Evolutionary conservation across 2,797 vertebrate species (phyloP).

Genomic region (Lithobates pipiens): DNA sequence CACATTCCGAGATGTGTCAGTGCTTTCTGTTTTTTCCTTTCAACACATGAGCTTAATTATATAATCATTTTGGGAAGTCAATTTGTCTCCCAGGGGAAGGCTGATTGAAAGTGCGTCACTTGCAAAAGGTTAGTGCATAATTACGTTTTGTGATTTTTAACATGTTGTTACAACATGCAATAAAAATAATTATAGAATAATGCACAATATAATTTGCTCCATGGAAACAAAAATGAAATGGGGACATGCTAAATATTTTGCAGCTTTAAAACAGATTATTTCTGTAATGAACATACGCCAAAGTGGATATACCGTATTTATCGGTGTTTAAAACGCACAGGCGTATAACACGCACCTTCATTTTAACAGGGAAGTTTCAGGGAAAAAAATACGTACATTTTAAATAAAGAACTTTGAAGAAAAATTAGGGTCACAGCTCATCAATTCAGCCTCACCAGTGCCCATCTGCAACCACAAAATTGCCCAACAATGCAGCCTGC

Average conservation of each 20-base stretch:
- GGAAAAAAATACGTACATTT: too few relatives aligned
- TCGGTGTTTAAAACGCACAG: too few relatives aligned
- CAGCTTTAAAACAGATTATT: constrained; percentile 25
- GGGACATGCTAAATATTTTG: neutral
- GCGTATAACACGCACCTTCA: too few relatives aligned
- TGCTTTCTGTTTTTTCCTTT: constrained; percentile 25
- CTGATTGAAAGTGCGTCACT: constrained; percentile 54
- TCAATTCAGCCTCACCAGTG: too few relatives aligned
- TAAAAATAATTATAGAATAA: constrained; percentile 57
- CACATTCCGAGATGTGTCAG: neutral
- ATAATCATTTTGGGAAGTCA: constrained; percentile 47
- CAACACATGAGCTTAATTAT: constrained; percentile 36
- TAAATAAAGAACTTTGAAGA: too few relatives aligned
- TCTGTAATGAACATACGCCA: constrained; percentile 15
- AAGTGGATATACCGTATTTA: neutral
- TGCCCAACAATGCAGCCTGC: too few relatives aligned
- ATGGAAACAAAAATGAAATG: constrained; percentile 37
- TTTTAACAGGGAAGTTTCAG: too few relatives aligned
- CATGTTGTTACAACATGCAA: constrained; percentile 51
- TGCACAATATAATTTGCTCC: constrained; percentile 39
- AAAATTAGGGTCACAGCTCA: too few relatives aligned
- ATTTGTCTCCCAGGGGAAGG: constrained; percentile 21
- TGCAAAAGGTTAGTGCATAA: constrained; percentile 50
- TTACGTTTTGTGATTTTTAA: constrained; percentile 45
- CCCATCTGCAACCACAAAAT: too few relatives aligned